Evolutionary conservation across 2,113 vertebrate genomes (phyloP).

Genomic region (Panurus biarmicus): DNA sequence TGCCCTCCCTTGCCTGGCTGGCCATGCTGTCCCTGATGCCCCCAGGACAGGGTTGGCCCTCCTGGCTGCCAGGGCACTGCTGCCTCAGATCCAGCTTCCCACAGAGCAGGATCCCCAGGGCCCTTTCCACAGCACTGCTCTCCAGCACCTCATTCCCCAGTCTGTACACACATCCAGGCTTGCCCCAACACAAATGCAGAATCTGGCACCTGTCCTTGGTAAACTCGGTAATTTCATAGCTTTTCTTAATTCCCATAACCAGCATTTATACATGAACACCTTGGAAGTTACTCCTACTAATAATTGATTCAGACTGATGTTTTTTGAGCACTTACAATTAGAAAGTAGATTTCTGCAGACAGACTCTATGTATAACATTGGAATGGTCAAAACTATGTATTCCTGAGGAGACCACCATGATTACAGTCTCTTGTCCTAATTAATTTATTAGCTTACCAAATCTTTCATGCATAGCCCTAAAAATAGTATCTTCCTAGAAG

Average conservation of each 20-base stretch:
- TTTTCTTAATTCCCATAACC: background rate
- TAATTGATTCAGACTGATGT: background rate
- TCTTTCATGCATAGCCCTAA: background rate
- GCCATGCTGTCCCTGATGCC: background rate
- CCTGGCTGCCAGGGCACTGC: background rate
- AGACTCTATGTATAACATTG: background rate
- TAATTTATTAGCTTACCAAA: background rate
- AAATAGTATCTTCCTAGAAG: background rate
- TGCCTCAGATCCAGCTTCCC: background rate
- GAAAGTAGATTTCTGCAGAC: background rate
- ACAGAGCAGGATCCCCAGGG: accelerated
- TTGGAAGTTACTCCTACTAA: background rate
- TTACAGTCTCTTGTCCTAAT: background rate
- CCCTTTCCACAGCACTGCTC: background rate
- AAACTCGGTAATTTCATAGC: background rate
- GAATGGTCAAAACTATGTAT: background rate
- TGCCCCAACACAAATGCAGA: background rate
- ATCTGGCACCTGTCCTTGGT: background rate
- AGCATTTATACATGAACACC: background rate
- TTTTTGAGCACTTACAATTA: background rate
- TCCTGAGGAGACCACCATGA: background rate
- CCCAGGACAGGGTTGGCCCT: background rate
- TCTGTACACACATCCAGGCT: background rate
- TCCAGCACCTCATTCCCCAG: accelerated
- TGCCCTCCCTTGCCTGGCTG: background rate